Percentiles rank a stretch among this genome's conserved stretches.
Evolutionary conservation across 2,113 vertebrate species (phyloP).

Genomic region (Okapia johnstoni): DNA sequence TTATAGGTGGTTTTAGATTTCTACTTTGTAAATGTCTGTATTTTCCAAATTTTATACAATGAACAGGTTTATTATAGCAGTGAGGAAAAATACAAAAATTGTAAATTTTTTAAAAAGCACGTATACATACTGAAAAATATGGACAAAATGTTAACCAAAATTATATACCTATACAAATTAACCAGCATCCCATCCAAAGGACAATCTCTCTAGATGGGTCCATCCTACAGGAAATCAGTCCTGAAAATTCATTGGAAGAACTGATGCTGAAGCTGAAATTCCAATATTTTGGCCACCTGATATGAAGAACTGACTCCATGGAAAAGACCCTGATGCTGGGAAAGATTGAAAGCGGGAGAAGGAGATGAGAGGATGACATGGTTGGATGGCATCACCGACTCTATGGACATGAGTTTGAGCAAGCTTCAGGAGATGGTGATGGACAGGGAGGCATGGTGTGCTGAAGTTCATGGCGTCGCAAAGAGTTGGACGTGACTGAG

Average conservation of each 20-base stretch:
- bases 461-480: background rate
- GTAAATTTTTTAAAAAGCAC: background rate
- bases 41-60: background rate
- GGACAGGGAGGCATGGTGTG: background rate
- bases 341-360: background rate
- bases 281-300: background rate
- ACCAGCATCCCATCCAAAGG: background rate
- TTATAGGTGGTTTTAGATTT: background rate
- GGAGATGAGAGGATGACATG: background rate
- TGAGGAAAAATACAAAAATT: background rate
- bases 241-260: background rate
- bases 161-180: background rate
- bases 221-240: background rate
- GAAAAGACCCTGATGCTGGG: background rate
- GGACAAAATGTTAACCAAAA: background rate
- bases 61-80: background rate
- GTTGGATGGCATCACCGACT: background rate
- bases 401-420: background rate
- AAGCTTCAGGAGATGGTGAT: background rate
- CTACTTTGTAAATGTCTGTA: background rate
- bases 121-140: background rate
- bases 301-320: background rate
- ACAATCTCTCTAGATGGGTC: background rate
- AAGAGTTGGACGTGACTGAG: background rate
- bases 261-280: background rate